Evolutionary conservation across 2,113 vertebrate genomes (phyloP), one percentile per base, ranked within the genome.

Genomic region (Lycocorax pyrrhopterus): DNA sequence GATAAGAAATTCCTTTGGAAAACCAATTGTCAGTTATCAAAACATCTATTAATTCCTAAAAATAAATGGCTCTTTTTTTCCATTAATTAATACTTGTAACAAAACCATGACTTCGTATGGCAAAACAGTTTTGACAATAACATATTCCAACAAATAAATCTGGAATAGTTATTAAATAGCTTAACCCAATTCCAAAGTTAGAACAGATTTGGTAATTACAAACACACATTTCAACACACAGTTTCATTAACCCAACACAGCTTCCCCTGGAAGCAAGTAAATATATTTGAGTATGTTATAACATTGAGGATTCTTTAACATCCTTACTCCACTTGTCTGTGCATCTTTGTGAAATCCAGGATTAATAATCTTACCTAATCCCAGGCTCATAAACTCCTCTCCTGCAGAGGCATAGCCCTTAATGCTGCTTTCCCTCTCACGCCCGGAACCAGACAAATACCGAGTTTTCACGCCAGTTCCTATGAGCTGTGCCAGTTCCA

Each of bases 401-500:
- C 98, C 98, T 13, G 98, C 98, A 23, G 98, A 95, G 0, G 98
- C 97, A 80, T 99, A 98, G 63, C 98, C 97, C 96, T 98, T 99
- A 62, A 98, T 97, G 96, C 97, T 97, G 26, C 98, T 96, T 89
- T 99, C 99, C 82, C 97, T 98, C 84, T 99, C 99, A 52, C 99
- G 98, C 14, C 98, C 98, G 81, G 99, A 98, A 15, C 98, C 99
- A 33, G 99, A 99, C 87, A 99, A 98, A 95, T 99, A 99, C 33
- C 99, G 99, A 2, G 99, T 99, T 97, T 99, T 99, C 72, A 99
- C 99, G 2, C 99, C 99, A 1, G 99, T 99, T 75, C 99, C 99
- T 84, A 99, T 99, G 67, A 99, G 96, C 95, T 99, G 99, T 33
- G 99, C 99, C 10, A 99, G 97, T 78, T 99, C 99, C 97, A 99